Percentiles rank a stretch among this genome's conserved stretches.
These are phyloP conservation scores for Yponomeuta cagnagella DNA, from an alignment of 2,888 invertebrate genomes.

Conservation along the genomic window DNA sequence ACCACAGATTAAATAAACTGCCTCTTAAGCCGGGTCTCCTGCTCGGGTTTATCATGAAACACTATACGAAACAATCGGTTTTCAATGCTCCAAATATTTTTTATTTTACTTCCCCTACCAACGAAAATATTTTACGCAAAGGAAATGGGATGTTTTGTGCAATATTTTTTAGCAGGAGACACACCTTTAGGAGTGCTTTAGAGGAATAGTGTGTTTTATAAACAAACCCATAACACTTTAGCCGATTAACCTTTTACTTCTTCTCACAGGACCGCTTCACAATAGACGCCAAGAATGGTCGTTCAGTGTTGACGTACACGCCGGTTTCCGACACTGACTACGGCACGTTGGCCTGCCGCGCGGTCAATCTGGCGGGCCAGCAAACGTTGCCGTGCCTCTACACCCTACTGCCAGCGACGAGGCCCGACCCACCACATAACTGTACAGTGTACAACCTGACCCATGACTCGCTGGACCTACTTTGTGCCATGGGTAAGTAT, in stretches of 20 bases:
- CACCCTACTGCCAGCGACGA: slow-evolving; percentile 84
- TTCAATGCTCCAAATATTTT: no score
- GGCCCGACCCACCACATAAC: slow-evolving; percentile 86
- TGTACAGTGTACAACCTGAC: slow-evolving; percentile 87
- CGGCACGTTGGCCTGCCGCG: slow-evolving; percentile 86
- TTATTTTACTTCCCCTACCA: no score
- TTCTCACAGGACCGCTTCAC: slow-evolving; percentile 71
- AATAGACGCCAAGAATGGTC: slow-evolving; percentile 65
- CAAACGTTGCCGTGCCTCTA: slow-evolving; percentile 84
- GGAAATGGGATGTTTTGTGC: no score
- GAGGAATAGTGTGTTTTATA: no score
- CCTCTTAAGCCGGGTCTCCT: no score
- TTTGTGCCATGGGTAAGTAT: slow-evolving; percentile 76
- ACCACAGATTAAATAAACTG: no score
- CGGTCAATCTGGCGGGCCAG: slow-evolving; percentile 82
- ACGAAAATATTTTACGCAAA: no score
- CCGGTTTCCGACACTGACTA: slow-evolving; percentile 87
- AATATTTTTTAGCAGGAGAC: no score
- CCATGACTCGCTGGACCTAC: slow-evolving; percentile 83
- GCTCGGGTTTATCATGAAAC: no score
- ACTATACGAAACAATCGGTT: no score
- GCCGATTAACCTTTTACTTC: background rate
- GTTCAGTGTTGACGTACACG: slow-evolving; percentile 83
- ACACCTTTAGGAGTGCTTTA: no score
- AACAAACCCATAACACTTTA: no score